Percentiles rank a stretch among this genome's conserved stretches.
Evolutionary conservation across 2,888 invertebrate genomes (phyloP).

Genomic region (Protonemura montana): DNA sequence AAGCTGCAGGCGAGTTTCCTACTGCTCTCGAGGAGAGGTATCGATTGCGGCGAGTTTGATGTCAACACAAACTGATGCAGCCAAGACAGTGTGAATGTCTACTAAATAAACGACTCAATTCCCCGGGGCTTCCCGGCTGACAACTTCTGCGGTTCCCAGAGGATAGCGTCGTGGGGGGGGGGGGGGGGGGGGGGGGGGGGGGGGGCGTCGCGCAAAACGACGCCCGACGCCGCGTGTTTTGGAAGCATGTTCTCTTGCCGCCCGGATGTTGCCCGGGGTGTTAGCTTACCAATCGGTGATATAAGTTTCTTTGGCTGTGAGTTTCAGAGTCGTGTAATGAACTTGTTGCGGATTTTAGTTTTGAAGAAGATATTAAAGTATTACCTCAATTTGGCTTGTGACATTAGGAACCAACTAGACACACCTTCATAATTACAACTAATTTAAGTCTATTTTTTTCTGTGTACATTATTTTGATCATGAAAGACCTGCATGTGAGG

Average conservation of each 20-base stretch:
- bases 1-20: neutral
- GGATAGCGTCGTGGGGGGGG: neutral
- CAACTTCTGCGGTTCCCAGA: neutral
- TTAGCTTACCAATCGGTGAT: neutral
- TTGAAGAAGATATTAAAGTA: too few species aligned
- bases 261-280: neutral
- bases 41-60: neutral
- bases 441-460: too few species aligned
- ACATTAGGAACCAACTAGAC: too few species aligned
- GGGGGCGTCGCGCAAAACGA: neutral
- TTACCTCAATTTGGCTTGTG: too few species aligned
- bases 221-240: neutral
- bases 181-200: neutral
- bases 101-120: constrained; percentile 24
- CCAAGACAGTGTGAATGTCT: neutral
- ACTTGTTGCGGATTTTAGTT: too few species aligned
- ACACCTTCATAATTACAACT: too few species aligned
- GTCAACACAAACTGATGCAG: neutral
- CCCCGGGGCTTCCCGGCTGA: neutral
- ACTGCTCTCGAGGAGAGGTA: neutral
- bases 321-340: neutral
- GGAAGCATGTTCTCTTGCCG: neutral
- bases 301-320: neutral
- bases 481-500: too few species aligned
- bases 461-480: too few species aligned